These are phyloP conservation scores for Trissonchulus sp. DNA, from an alignment of 2,888 invertebrate species.

Conservation along the genomic window DNA sequence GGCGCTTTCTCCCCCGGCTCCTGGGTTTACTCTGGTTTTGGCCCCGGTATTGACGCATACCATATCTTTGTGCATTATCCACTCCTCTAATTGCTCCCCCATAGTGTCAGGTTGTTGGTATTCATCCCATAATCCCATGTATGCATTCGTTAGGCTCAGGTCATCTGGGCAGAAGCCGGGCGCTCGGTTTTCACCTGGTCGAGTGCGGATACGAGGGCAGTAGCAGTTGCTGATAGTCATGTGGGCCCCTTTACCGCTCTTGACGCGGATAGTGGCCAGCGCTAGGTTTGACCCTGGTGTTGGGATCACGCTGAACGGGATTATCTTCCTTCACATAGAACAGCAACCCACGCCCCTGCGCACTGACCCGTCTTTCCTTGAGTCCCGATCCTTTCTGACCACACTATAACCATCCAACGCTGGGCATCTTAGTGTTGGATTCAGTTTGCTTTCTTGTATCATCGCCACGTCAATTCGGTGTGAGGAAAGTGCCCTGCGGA, in stretches of 20 bases:
- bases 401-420: neutral
- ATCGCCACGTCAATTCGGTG: neutral
- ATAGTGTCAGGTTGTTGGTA: too few species aligned
- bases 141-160: too few species aligned
- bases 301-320: neutral
- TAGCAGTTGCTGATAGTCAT: too few species aligned
- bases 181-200: too few species aligned
- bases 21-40: too few species aligned
- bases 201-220: too few species aligned
- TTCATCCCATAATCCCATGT: too few species aligned
- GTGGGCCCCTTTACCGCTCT: neutral
- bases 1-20: too few species aligned
- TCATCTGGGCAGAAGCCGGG: too few species aligned
- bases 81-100: too few species aligned
- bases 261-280: neutral
- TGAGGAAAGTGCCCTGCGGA: neutral
- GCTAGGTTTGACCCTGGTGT: neutral
- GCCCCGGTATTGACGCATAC: too few species aligned
- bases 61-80: too few species aligned
- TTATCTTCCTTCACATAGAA: neutral
- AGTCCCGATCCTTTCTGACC: neutral
- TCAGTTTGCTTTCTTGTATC: constrained; percentile 2
- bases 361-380: neutral
- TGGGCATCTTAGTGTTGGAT: neutral
- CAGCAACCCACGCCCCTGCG: neutral